Evolutionary conservation across 2,113 vertebrate species (phyloP).

Genomic region (Aegotheles bennettii): DNA sequence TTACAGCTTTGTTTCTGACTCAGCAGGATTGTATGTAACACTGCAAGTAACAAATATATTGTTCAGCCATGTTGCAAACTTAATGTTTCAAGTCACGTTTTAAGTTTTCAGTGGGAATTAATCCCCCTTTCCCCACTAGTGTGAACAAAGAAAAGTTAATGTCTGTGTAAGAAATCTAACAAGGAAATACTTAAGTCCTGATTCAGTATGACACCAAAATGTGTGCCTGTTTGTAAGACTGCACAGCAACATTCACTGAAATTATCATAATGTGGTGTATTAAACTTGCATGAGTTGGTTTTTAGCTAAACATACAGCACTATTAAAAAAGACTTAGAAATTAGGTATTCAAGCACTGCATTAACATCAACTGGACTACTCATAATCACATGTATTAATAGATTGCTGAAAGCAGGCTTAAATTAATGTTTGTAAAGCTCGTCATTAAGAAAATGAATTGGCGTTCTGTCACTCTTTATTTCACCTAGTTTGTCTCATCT

Average conservation of each 20-base stretch:
- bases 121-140: not conserved
- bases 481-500: not conserved
- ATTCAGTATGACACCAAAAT: not conserved
- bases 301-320: not conserved
- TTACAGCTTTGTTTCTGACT: not conserved
- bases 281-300: not conserved
- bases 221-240: not conserved
- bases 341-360: not conserved
- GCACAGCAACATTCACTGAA: not conserved
- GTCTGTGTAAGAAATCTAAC: not conserved
- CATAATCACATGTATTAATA: not conserved
- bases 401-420: not conserved
- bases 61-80: not conserved
- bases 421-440: not conserved
- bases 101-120: not conserved
- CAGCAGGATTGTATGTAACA: not conserved
- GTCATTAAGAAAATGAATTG: not conserved
- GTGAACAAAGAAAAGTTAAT: not conserved
- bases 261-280: not conserved
- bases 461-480: not conserved
- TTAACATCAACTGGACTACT: not conserved
- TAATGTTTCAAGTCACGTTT: not conserved
- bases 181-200: not conserved
- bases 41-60: not conserved
- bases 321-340: not conserved